Percentiles rank a stretch among this genome's conserved stretches.
phyloP scores from a whole-genome alignment of 2,888 invertebrate species.

The Pyrrhia umbra region DNA sequence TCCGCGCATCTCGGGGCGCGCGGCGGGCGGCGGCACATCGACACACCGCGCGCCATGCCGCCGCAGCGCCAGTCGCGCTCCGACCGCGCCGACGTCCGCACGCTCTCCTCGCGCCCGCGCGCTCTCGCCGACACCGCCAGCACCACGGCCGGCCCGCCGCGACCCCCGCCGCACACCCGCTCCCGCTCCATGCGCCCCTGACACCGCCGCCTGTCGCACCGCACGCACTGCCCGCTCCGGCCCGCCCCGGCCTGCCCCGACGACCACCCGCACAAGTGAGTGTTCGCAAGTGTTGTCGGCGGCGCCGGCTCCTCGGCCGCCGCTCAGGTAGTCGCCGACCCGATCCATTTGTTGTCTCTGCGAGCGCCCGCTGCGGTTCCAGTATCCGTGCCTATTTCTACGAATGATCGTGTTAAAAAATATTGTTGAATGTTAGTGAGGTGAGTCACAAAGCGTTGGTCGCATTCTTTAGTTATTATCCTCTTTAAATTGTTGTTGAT shows the following conservation, averaged over 20 bases:
- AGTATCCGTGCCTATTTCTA: neutral
- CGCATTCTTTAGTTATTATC: conserved; percentile 51
- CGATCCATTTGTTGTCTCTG: neutral
- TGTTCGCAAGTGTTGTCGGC: conserved; percentile 36
- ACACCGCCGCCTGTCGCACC: conserved; percentile 71
- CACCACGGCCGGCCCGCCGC: conserved; percentile 46
- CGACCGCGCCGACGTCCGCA: conserved; percentile 65
- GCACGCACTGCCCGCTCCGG: conserved; percentile 55
- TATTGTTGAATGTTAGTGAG: conserved; percentile 4
- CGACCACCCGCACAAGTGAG: conserved; percentile 74
- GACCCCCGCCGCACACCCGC: conserved; percentile 57
- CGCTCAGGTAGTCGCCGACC: conserved; percentile 41
- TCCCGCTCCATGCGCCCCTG: conserved; percentile 79
- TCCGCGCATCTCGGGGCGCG: conserved; percentile 69
- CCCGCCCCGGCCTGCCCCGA: conserved; percentile 56
- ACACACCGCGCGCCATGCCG: conserved; percentile 48
- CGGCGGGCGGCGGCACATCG: conserved; percentile 56
- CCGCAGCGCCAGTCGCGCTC: conserved; percentile 73
- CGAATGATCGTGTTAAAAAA: conserved; percentile 6
- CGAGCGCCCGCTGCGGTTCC: neutral
- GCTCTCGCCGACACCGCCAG: conserved; percentile 55
- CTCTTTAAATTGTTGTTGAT: conserved; percentile 43
- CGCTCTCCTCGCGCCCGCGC: conserved; percentile 55
- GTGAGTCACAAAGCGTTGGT: conserved; percentile 48
- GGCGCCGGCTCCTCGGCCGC: neutral